These are phyloP conservation scores for Pissodes strobi DNA, from an alignment of 1,140 invertebrate genomes.

Conservation along the genomic window DNA sequence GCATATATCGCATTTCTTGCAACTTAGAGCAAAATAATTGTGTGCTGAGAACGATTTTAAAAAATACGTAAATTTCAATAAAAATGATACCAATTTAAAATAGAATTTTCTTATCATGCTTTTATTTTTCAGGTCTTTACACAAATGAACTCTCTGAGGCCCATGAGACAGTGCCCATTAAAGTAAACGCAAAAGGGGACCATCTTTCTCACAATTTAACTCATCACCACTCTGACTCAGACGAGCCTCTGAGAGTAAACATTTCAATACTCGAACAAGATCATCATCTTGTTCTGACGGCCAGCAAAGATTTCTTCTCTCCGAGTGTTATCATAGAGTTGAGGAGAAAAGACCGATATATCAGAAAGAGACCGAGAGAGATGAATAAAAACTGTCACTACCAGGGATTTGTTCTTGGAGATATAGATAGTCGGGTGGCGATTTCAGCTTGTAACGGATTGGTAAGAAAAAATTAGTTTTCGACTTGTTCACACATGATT, in stretches of 20 bases:
- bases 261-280: constrained; percentile 60
- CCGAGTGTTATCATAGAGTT: constrained; percentile 74
- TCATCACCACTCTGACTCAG: constrained; percentile 55
- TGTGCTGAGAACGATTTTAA: too few relatives aligned
- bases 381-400: constrained; percentile 71
- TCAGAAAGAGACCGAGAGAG: constrained; percentile 58
- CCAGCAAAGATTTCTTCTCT: constrained; percentile 69
- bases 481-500: too few relatives aligned
- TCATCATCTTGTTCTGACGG: constrained; percentile 61
- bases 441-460: constrained; percentile 81
- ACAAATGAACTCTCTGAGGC: constrained; percentile 49
- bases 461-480: constrained; percentile 74
- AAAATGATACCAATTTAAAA: too few relatives aligned
- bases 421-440: constrained; percentile 69
- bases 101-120: too few relatives aligned
- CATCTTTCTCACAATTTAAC: constrained; percentile 63
- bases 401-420: constrained; percentile 71
- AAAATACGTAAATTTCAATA: too few relatives aligned
- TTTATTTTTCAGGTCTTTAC: constrained; percentile 45
- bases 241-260: constrained; percentile 60
- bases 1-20: too few relatives aligned
- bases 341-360: constrained; percentile 61
- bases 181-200: constrained; percentile 61
- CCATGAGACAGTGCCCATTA: constrained; percentile 61
- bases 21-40: too few relatives aligned